Percentiles rank a stretch among this genome's conserved stretches.
Evolutionary conservation across 2,113 vertebrate genomes (phyloP).

Genomic region (Etia nguti): DNA sequence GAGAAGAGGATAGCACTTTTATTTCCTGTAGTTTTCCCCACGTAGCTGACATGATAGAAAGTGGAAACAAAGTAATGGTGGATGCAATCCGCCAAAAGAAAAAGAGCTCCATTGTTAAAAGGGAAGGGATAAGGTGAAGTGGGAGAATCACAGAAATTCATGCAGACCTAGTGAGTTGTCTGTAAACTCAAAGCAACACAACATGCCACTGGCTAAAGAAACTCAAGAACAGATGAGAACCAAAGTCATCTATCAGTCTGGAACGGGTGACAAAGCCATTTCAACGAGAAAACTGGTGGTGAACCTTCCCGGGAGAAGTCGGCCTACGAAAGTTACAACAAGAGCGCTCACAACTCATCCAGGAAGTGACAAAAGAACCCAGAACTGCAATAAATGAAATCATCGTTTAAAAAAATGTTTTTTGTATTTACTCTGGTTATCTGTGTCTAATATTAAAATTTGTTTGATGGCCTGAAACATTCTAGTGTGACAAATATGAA

Average conservation of each 20-base stretch:
- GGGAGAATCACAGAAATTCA: not conserved
- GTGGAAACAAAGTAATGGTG: not conserved
- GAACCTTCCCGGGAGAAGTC: not conserved
- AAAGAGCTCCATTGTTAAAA: not conserved
- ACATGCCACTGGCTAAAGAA: not conserved
- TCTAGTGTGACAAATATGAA: not conserved
- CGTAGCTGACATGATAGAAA: accelerated
- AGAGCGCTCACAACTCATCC: not conserved
- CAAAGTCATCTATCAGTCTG: not conserved
- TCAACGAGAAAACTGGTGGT: accelerated
- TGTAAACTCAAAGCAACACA: not conserved
- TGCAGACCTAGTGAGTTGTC: not conserved
- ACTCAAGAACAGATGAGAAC: not conserved
- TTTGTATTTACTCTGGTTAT: not conserved
- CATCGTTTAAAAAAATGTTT: not conserved
- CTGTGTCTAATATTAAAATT: not conserved
- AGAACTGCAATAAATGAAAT: not conserved
- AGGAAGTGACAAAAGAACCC: accelerated
- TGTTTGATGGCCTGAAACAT: not conserved
- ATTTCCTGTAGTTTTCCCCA: not conserved
- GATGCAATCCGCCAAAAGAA: not conserved
- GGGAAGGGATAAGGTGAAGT: not conserved
- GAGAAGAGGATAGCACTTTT: accelerated
- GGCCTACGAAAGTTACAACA: not conserved
- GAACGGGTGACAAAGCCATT: not conserved